Conservation (phyloP, 1,140 invertebrate genomes). For the Pogonomyrmex barbatus region DNA sequence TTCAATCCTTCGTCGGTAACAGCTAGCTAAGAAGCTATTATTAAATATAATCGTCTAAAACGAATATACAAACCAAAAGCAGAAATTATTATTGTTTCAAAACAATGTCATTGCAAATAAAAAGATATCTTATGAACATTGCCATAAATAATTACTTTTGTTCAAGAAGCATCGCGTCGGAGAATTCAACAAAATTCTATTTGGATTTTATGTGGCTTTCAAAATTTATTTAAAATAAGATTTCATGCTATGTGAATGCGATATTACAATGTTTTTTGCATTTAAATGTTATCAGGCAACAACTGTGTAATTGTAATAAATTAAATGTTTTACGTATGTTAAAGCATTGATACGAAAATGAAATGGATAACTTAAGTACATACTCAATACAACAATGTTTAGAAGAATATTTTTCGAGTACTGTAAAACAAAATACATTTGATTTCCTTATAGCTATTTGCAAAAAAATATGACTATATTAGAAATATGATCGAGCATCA, state of each 20-base stretch:
- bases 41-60: too few species aligned
- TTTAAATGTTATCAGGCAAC: not conserved
- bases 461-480: not conserved
- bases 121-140: too few species aligned
- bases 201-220: too few species aligned
- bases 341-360: not conserved
- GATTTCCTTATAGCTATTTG: not conserved
- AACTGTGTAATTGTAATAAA: not conserved
- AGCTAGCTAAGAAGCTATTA: conserved; percentile 21
- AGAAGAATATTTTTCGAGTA: not conserved
- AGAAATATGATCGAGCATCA: not conserved
- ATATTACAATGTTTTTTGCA: not conserved
- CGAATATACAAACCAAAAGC: too few species aligned
- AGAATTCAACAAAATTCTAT: too few species aligned
- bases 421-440: not conserved
- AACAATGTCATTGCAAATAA: too few species aligned
- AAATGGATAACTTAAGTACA: not conserved
- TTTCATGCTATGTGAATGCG: not conserved
- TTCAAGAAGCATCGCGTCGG: too few species aligned
- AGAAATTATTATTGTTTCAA: too few species aligned
- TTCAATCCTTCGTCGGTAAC: conserved; percentile 72
- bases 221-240: not conserved
- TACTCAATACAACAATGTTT: not conserved
- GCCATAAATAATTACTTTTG: not conserved
- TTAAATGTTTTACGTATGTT: not conserved